Base-by-base conservation (phyloP, 2,113 vertebrate species). In the Saccopteryx leptura region DNA sequence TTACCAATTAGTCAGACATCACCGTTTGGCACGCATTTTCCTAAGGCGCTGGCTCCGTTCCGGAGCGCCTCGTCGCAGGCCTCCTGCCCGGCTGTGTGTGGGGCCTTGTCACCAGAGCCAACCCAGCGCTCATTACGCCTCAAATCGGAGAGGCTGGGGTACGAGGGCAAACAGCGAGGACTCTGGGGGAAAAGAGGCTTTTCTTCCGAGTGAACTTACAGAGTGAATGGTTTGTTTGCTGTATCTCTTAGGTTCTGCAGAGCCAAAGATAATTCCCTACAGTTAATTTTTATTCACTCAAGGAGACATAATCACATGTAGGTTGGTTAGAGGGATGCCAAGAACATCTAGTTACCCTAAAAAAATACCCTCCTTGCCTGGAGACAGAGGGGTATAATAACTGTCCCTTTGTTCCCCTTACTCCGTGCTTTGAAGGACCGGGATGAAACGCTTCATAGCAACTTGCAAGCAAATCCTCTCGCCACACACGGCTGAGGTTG, bases 1-100 rank as follows among this genome's bases (percentile, higher is more conserved):
- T 80, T 48, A 46, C 84, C 90, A 93, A 96, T 93, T 90, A 97
- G 95, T 97, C 95, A 88, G 71, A 95, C 97, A 95, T 95, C 84
- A 84, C 75, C 3, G 52, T 85, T 86, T 96, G 96, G 96, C 97
- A 92, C 78, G 84, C 46, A 1, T 23, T 24, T n/a, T 60, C 66
- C 65, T 6, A 39, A 82, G 71, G 69, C 50, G 63, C 95, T 90
- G 95, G 95, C 92, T 71, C 24, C 0, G 85, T 46, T 7, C 7
- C 9, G 17, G 50, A 75, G 68, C 24, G 66, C 79, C 66, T 61
- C 60, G 1, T 83, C 46, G 1, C 48, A 56, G 91, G 72, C 85
- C 61, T 82, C 63, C 68, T 0, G 94, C 80, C 92, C n/a, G n/a
- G 84, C 90, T 93, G 33, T 87, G 87, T 66, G 60, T 83, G n/a